Base-by-base conservation (phyloP, 2,113 vertebrate species). In the Clarias macrocephalus region DNA sequence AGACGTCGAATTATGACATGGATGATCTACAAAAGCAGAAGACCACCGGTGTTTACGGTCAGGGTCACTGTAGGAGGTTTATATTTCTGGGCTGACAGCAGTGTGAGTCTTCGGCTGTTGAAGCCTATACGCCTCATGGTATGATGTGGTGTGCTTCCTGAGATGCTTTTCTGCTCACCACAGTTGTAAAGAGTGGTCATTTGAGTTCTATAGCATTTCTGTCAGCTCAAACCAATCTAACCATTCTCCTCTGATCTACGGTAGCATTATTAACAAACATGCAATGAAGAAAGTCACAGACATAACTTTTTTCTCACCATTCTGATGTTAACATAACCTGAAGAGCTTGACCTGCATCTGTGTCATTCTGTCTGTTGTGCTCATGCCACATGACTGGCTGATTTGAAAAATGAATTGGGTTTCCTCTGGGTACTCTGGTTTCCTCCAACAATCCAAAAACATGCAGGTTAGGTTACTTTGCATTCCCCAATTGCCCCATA, bases 151-250 rank as follows among this genome's bases (percentile, higher is more conserved):
- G 72, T 75, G 42, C 5, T 0, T 68, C 15, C 65, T 68, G 65
- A 68, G 65, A 30, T 37, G 70, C 70, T 42, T 73, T 73, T 23
- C 33, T 72, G 72, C 10, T 76, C 73, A 76, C 52, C 75, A 79
- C 25, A 2, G 21, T 28, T 56, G 25, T 56, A 56, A 56, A 79
- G 25, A 30, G 48, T 77, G 75, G 23, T 52, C 54, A 54, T 76
- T 76, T 25, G 48, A 75, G 42, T n/a, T 73, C 68, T 3, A 7
- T 3, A 72, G 68, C 33, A 42, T 42, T 21, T 15, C 18, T 72
- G 16, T 33, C 16, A 19, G 7, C 28, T 33, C 10, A 75, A 52
- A 25, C 10, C 42, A 76, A 5, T 52, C 42, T 52, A 11, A 5
- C 37, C 19, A 48, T 52, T 76, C 11, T 76, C 2, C 21, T 52